These are phyloP conservation scores for Trichogramma pretiosum DNA, from an alignment of 1,140 invertebrate genomes.

Conservation along the genomic window DNA sequence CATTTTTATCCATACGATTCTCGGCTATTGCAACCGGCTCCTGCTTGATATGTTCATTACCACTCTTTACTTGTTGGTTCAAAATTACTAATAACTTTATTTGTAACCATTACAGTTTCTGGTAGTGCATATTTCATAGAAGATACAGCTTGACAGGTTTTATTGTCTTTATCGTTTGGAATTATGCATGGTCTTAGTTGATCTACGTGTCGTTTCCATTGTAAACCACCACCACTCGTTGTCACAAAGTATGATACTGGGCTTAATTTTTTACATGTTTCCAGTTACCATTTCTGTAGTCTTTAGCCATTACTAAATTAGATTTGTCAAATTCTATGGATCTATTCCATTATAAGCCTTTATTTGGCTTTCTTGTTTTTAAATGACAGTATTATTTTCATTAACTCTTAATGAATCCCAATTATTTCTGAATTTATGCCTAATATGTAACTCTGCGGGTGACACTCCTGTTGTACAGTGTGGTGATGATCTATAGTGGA, in stretches of 20 bases:
- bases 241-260: constrained; percentile 17
- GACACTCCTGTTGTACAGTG: constrained; percentile 11
- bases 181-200: too few species aligned
- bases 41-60: too few species aligned
- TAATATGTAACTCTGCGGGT: constrained; percentile 12
- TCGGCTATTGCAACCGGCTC: too few species aligned
- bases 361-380: constrained; percentile 2
- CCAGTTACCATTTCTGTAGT: constrained; percentile 18
- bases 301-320: constrained; percentile 18
- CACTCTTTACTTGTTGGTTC: too few species aligned
- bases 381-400: not conserved
- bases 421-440: constrained; percentile 2
- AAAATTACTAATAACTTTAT: too few species aligned
- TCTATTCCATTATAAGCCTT: constrained; percentile 19
- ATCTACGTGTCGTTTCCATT: constrained; percentile 17
- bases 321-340: constrained; percentile 5
- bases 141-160: too few species aligned
- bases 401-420: constrained; percentile 1
- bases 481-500: constrained; percentile 3
- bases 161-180: too few species aligned
- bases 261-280: constrained; percentile 10
- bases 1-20: too few species aligned
- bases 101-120: too few species aligned
- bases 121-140: too few species aligned
- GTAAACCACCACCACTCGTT: constrained; percentile 1